Base-by-base conservation (phyloP, 2,113 vertebrate species). In the Vidua chalybeata region DNA sequence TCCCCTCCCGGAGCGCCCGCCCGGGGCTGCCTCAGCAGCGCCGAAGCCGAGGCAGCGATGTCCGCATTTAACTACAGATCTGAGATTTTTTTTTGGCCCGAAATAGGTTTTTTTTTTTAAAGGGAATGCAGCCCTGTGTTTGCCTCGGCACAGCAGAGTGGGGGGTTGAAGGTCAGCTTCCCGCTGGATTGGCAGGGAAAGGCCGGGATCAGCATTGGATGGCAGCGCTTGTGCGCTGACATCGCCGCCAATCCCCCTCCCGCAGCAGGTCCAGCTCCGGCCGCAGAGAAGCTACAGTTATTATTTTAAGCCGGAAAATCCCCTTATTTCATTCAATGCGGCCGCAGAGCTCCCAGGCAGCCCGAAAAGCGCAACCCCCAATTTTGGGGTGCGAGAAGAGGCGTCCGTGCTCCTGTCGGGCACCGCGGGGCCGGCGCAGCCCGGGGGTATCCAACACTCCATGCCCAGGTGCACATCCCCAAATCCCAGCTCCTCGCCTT, bases 111-210 rank as follows among this genome's bases (percentile, higher is more conserved):
- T 94, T 46, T 61, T 37, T 88, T 16, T 14, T 35, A 35, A 72
- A 71, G 74, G 67, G 64, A 45, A 48, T 46, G 76, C 62, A 74
- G 82, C 63, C 28, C 89, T 15, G 62, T 31, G 68, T 12, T 56
- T 31, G 48, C 28, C 66, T 95, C 20, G 4, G 75, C 45, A 22
- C 2, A 37, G 68, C 39, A 10, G 41, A 63, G 33, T 7, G 13
- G 52, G 67, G 12, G 63, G 62, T 17, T 94, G 87, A 95, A 97
- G 90, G 91, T 94, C 94, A 86, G 89, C 18, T 72, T n/a, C 56
- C 7, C 66, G 23, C 52, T 2, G 43, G 72, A n/a, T 64, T 59
- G 3, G 4, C 87, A 73, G 89, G 64, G 35, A 81, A 30, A 76
- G 33, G 76, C 89, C 64, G 46, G 23, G 35, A 33, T 39, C 41